These are phyloP conservation scores for Popillia japonica DNA, from an alignment of 1,140 invertebrate species.

Conservation along the genomic window DNA sequence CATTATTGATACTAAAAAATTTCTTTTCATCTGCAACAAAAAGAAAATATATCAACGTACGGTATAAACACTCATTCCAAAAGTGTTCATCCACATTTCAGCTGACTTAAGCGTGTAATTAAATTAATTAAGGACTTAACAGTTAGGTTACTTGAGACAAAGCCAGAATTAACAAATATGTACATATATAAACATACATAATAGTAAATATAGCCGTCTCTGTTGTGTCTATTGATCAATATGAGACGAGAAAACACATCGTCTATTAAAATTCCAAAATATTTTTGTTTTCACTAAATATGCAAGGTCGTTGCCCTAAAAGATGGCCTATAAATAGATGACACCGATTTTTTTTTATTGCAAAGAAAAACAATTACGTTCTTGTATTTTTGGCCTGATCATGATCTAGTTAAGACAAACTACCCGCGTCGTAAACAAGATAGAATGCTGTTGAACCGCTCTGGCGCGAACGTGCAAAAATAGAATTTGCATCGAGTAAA, in stretches of 20 bases:
- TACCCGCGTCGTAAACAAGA: background rate
- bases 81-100: no score
- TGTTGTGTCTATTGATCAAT: no score
- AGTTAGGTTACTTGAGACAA: no score
- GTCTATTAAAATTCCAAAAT: slow-evolving; percentile 12
- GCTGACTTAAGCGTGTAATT: no score
- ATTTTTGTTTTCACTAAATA: background rate
- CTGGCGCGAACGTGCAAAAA: no score
- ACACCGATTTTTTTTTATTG: background rate
- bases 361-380: background rate
- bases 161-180: no score
- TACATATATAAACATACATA: no score
- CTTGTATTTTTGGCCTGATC: slow-evolving; percentile 5
- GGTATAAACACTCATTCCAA: no score
- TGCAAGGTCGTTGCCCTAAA: slow-evolving; percentile 5
- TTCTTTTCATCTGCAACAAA: slow-evolving; percentile 22
- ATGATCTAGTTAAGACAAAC: background rate
- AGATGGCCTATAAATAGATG: background rate
- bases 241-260: no score
- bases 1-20: slow-evolving; percentile 25
- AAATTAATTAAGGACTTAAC: no score
- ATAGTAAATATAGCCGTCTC: no score
- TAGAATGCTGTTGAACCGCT: background rate
- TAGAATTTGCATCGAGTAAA: no score
- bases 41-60: background rate